Conservation (phyloP, 2,797 vertebrate genomes). For the Parauchenoglanis punctatus region DNA sequence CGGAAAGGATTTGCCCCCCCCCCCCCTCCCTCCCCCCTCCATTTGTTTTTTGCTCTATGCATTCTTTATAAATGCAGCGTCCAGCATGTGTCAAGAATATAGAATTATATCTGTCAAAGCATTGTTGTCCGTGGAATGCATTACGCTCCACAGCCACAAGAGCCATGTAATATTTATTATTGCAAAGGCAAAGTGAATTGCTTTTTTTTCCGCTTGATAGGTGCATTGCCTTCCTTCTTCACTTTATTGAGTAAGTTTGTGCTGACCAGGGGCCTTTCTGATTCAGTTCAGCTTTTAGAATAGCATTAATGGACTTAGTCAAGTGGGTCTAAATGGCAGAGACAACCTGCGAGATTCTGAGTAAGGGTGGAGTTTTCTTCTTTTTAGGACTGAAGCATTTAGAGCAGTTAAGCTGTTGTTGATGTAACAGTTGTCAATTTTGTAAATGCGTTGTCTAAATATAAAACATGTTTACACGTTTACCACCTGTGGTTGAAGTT, state of each 20-base stretch:
- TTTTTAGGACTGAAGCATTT: neutral
- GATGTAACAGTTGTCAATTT: neutral
- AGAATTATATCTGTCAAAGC: conserved; percentile 48
- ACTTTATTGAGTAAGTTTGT: conserved; percentile 55
- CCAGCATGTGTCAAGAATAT: conserved; percentile 41
- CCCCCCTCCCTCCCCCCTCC: conserved; percentile 18
- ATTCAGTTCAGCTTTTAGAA: conserved; percentile 50
- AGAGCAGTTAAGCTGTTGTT: neutral
- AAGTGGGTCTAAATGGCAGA: conserved; percentile 32
- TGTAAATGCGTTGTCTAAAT: neutral
- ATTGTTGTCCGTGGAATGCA: conserved; percentile 42
- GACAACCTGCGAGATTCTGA: conserved; percentile 14
- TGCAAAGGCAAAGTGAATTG: conserved; percentile 59
- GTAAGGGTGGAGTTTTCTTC: neutral
- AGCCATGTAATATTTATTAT: conserved; percentile 58
- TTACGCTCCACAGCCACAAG: conserved; percentile 44
- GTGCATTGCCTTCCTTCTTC: conserved; percentile 42
- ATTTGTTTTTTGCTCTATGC: conserved; percentile 41
- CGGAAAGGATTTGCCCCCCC: conserved; percentile 43
- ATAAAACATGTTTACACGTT: neutral
- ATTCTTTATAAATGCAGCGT: conserved; percentile 50
- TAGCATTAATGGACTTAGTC: conserved; percentile 45
- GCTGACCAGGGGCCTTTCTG: conserved; percentile 56
- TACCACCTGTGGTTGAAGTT: neutral
- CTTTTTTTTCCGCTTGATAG: conserved; percentile 53